A percentile compares a stretch with the other conserved stretches of the same genome.
Evolutionary conservation across 2,888 invertebrate species (phyloP).

Genomic region (Galerucella calmariensis): DNA sequence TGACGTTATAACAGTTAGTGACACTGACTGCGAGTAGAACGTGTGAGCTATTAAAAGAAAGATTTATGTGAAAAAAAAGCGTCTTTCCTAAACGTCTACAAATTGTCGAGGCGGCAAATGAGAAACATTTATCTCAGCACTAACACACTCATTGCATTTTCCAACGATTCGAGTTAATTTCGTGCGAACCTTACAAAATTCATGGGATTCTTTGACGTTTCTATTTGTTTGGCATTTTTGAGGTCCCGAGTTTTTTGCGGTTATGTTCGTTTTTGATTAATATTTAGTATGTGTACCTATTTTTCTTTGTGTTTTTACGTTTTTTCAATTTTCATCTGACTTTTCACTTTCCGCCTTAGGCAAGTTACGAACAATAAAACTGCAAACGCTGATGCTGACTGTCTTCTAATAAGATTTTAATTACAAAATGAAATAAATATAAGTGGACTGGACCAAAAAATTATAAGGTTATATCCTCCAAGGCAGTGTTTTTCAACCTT

Average conservation of each 20-base stretch:
- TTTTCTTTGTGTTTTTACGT: neutral
- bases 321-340: neutral
- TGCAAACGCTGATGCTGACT: no score
- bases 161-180: conserved; percentile 57
- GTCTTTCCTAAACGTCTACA: conserved; percentile 65
- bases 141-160: conserved; percentile 56
- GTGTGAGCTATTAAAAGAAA: conserved; percentile 63
- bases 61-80: conserved; percentile 63
- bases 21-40: conserved; percentile 4
- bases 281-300: neutral
- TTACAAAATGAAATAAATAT: no score
- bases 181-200: conserved; percentile 58
- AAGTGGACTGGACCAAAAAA: no score
- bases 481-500: no score
- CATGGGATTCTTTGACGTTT: conserved; percentile 57
- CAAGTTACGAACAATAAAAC: no score
- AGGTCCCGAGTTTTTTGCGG: conserved; percentile 23
- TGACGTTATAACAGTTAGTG: conserved; percentile 8
- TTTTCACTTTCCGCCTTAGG: no score
- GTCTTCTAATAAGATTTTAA: no score
- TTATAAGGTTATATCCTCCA: no score
- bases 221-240: conserved; percentile 58
- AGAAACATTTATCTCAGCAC: conserved; percentile 63
- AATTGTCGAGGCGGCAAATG: conserved; percentile 66
- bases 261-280: neutral